Conservation (phyloP, 30 jellyfish, hydroid and myxozoan genomes). For the Turritopsis dohrnii region DNA sequence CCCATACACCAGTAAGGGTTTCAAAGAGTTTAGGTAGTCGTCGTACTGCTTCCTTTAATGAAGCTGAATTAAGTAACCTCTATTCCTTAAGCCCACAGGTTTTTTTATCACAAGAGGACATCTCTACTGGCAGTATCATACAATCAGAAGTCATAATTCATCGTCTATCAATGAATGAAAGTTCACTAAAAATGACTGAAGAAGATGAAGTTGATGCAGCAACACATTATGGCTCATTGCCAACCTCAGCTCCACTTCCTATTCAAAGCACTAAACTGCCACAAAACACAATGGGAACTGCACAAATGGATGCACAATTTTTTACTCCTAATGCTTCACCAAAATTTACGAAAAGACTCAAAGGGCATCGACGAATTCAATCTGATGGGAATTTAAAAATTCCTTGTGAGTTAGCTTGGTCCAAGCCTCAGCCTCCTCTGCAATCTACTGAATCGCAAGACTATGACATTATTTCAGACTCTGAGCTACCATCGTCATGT, state of each 20-base stretch:
- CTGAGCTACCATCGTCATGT: conserved; percentile 89
- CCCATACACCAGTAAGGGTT: background rate
- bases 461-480: conserved; percentile 94
- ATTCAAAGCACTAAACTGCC: background rate
- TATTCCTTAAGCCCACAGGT: conserved; percentile 19
- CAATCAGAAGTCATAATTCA: conserved; percentile 35
- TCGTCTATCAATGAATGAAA: conserved; percentile 12
- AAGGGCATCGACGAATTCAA: conserved; percentile 30
- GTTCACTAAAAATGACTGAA: background rate
- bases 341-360: background rate
- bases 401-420: conserved; percentile 36
- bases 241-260: background rate
- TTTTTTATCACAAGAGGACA: conserved; percentile 32
- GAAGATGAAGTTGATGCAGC: background rate
- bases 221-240: background rate
- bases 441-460: conserved; percentile 74
- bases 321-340: background rate
- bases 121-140: conserved; percentile 20
- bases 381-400: conserved; percentile 20
- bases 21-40: background rate
- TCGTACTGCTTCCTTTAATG: conserved; percentile 20
- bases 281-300: background rate
- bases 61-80: conserved; percentile 17
- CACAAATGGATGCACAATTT: background rate
- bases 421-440: conserved; percentile 59